These are phyloP conservation scores for Saxidomus purpurata DNA, from an alignment of 1,140 invertebrate species.

Conservation along the genomic window DNA sequence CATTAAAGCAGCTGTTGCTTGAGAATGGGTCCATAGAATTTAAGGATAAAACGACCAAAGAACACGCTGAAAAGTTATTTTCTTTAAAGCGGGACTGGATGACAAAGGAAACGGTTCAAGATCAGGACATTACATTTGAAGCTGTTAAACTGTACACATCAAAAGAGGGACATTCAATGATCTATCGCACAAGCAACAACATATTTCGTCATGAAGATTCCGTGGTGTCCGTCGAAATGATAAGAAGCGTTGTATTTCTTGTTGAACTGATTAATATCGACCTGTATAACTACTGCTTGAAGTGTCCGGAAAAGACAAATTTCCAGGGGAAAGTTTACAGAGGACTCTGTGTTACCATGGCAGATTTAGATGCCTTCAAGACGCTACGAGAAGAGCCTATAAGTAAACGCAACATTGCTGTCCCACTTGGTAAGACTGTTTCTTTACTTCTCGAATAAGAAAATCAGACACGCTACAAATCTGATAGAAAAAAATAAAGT, in stretches of 20 bases:
- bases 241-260: constrained; percentile 64
- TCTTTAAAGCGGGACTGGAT: constrained; percentile 46
- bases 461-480: neutral
- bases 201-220: constrained; percentile 66
- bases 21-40: constrained; percentile 21
- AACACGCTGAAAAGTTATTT: constrained; percentile 7
- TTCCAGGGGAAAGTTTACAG: constrained; percentile 68
- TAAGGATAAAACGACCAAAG: constrained; percentile 9
- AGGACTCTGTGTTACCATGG: constrained; percentile 48
- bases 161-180: constrained; percentile 61
- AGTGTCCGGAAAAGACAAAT: constrained; percentile 9
- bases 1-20: constrained; percentile 18
- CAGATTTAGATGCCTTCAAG: constrained; percentile 57
- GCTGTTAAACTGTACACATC: constrained; percentile 68
- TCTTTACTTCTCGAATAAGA: too few relatives aligned
- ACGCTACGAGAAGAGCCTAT: constrained; percentile 51
- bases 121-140: constrained; percentile 44
- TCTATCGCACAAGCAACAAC: constrained; percentile 53
- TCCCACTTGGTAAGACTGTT: constrained; percentile 58
- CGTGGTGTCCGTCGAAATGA: constrained; percentile 12
- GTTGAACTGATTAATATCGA: constrained; percentile 72
- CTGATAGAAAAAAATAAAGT: too few relatives aligned
- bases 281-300: constrained; percentile 69
- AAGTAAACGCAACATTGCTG: constrained; percentile 60
- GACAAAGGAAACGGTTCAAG: neutral